These are phyloP conservation scores for Ephestia elutella DNA, from an alignment of 1,140 invertebrate species.

Conservation along the genomic window DNA sequence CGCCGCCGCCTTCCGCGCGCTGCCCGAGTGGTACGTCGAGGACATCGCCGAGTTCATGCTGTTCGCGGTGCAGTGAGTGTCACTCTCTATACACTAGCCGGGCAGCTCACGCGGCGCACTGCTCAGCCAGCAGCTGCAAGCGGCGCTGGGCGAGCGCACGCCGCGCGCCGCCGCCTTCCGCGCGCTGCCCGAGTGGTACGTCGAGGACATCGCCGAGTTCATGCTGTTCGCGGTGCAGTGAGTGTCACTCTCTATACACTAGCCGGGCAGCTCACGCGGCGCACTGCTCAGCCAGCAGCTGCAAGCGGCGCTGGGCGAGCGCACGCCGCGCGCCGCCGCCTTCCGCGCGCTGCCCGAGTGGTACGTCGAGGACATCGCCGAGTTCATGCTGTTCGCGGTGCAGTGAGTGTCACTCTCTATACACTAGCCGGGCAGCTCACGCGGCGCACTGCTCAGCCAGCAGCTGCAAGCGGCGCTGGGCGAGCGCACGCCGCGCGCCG, in stretches of 20 bases:
- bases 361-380: conserved; percentile 97
- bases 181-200: conserved; percentile 95
- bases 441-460: conserved; percentile 83
- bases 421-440: conserved; percentile 79
- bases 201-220: conserved; percentile 97
- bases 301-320: conserved; percentile 50
- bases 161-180: conserved; percentile 84
- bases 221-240: conserved; percentile 94
- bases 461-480: conserved; percentile 73
- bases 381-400: conserved; percentile 93
- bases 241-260: conserved; percentile 68
- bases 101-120: conserved; percentile 86
- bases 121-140: conserved; percentile 79
- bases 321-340: conserved; percentile 77
- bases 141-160: conserved; percentile 36
- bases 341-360: conserved; percentile 96
- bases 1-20: conserved; percentile 88
- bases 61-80: conserved; percentile 92
- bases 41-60: conserved; percentile 96
- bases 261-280: conserved; percentile 83
- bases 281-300: conserved; percentile 83
- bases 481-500: conserved; percentile 69
- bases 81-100: conserved; percentile 34
- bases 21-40: conserved; percentile 97
- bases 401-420: conserved; percentile 82